A percentile compares a stretch with the other conserved stretches of the same genome.
phyloP scores from a whole-genome alignment of 2,113 vertebrate species.

The Psophia crepitans region DNA sequence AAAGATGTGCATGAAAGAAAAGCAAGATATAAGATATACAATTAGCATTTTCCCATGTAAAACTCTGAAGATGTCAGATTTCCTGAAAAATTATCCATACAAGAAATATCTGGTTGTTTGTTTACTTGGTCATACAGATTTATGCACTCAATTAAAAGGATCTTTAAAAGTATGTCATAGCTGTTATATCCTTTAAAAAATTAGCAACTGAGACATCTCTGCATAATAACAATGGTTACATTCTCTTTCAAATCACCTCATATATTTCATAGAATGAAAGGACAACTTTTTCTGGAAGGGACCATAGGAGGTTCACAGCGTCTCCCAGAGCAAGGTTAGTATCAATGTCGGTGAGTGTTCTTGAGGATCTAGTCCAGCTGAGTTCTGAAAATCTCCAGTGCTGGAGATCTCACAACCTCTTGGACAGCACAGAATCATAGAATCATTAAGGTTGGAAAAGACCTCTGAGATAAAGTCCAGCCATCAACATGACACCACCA shows the following conservation, averaged over 20 bases:
- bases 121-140: background rate
- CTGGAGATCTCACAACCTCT: background rate
- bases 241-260: background rate
- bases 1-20: background rate
- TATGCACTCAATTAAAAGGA: background rate
- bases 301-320: background rate
- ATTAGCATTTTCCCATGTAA: background rate
- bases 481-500: too few species aligned
- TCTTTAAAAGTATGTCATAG: background rate
- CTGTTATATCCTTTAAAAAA: background rate
- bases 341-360: rapidly evolving
- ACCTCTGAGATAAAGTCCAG: too few species aligned
- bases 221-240: background rate
- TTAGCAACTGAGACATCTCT: background rate
- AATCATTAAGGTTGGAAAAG: too few species aligned
- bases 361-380: background rate
- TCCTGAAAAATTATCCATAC: background rate
- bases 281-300: background rate
- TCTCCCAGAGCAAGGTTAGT: background rate
- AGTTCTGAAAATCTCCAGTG: background rate
- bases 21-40: background rate
- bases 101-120: background rate
- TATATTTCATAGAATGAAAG: background rate
- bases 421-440: too few species aligned
- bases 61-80: background rate